Percentiles rank a stretch among this genome's conserved stretches.
Conservation (phyloP, 2,888 invertebrate species). For the Dolichopus griseipennis region DNA sequence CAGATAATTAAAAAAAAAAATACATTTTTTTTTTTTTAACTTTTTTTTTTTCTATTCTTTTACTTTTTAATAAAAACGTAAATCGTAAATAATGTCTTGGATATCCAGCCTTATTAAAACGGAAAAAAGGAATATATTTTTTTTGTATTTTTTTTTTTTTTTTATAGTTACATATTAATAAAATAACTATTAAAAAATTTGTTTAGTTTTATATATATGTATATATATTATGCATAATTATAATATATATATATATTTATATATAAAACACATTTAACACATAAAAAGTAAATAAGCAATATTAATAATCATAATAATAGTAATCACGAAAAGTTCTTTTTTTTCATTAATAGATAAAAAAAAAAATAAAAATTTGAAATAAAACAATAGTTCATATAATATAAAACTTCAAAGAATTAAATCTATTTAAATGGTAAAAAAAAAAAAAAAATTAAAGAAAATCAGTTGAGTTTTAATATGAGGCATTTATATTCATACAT, state of each 20-base stretch:
- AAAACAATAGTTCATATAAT: too few relatives aligned
- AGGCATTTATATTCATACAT: too few relatives aligned
- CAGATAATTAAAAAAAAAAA: constrained; percentile 8
- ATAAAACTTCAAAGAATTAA: too few relatives aligned
- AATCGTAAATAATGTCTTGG: constrained; percentile 41
- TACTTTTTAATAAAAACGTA: constrained; percentile 15
- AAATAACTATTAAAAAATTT: constrained; percentile 18
- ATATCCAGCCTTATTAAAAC: constrained; percentile 43
- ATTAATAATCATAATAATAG: too few relatives aligned
- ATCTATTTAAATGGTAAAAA: too few relatives aligned
- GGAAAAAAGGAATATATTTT: constrained; percentile 23
- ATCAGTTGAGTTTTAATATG: too few relatives aligned
- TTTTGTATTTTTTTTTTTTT: constrained; percentile 11
- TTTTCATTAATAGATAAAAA: too few relatives aligned
- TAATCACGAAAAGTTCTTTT: too few relatives aligned
- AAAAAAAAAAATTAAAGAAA: too few relatives aligned
- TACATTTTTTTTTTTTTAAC: constrained; percentile 9
- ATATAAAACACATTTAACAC: constrained; percentile 12
- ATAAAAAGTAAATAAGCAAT: not conserved
- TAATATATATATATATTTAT: constrained; percentile 12
- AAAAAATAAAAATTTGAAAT: too few relatives aligned
- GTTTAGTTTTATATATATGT: constrained; percentile 11
- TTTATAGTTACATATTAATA: constrained; percentile 17
- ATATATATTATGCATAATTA: constrained; percentile 17
- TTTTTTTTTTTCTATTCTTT: constrained; percentile 7